These are phyloP conservation scores for Pecten maximus DNA, from an alignment of 2,888 invertebrate species.

Conservation along the genomic window DNA sequence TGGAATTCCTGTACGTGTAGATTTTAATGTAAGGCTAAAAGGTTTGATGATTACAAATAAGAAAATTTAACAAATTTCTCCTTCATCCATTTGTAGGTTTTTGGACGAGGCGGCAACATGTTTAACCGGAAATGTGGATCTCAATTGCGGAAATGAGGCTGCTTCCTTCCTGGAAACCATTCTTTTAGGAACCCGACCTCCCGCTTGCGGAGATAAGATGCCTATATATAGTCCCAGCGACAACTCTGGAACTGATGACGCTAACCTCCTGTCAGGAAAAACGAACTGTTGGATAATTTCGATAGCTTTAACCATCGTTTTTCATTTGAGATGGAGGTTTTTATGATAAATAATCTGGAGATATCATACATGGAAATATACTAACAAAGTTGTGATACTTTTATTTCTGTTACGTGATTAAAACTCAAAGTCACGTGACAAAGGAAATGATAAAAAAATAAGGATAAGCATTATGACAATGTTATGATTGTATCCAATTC, in stretches of 20 bases:
- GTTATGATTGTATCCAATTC: not conserved
- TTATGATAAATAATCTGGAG: not conserved
- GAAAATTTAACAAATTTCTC: not conserved
- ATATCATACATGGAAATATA: not conserved
- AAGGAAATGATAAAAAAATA: not conserved
- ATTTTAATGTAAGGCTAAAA: no score
- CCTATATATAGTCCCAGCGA: constrained; percentile 42
- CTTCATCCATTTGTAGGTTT: constrained; percentile 54
- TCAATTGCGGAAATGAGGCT: constrained; percentile 59
- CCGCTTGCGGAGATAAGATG: constrained; percentile 56
- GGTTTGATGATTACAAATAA: no score
- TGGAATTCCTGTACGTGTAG: no score
- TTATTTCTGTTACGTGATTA: not conserved
- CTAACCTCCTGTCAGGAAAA: not conserved
- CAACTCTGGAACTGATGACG: not conserved
- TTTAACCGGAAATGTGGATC: constrained; percentile 58
- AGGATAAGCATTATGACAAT: not conserved
- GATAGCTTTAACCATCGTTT: not conserved
- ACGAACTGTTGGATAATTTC: constrained; percentile 14
- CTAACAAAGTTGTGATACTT: not conserved
- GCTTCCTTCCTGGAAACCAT: constrained; percentile 61
- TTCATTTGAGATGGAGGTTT: not conserved
- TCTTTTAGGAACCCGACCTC: constrained; percentile 57
- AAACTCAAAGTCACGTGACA: not conserved
- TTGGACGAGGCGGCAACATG: constrained; percentile 56